Evolutionary conservation across 2,888 invertebrate species (phyloP), one percentile per base, ranked within the genome.

Genomic region (Magallana nippona): DNA sequence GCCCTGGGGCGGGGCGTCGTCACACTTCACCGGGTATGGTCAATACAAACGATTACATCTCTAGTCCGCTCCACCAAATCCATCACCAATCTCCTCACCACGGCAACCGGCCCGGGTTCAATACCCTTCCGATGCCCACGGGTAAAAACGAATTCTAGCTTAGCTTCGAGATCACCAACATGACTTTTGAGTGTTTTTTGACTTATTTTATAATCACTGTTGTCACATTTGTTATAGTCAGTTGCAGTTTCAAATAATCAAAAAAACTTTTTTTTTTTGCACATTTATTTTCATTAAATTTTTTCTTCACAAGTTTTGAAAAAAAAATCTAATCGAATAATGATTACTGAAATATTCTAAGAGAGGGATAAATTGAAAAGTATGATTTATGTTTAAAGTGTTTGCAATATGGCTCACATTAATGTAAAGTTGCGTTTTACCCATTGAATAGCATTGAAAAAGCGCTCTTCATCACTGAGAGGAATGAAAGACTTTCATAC

Each of bases 21-120:
- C 92, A 92, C 88, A 92, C 91, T 5, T 92, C 92, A 2, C 92
- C 91, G 44, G 92, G 90, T 82, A 91, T 91, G 90, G 89, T 89
- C 84, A 71, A 71, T 71, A 87, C 89, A 84, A 91, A 90, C 85
- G 91, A 90, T 82, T 77, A 88, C 83, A 86, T 85, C 55, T 84
- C 87, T 60, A 82, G 82, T 80, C 84, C 84, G 80, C 82, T 82
- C 57, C 84, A 84, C 58, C 84, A 82, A 19, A 60, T 62, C 44
- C 85, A 82, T 78, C 85, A 83, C 17, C 85, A 83, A 44, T 60
- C 81, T 17, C 80, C 82, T 62, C 84, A 83, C 55, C 85, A 81
- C 55, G 88, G 88, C 84, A 86, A 85, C 85, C 78, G 84, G 77
- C 71, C 71, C 3, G 88, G 84, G 83, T 90, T 90, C 86, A 89